Evolutionary conservation across 2,113 vertebrate genomes (phyloP), one percentile per base, ranked within the genome.

Genomic region (Coracopsis vasa): DNA sequence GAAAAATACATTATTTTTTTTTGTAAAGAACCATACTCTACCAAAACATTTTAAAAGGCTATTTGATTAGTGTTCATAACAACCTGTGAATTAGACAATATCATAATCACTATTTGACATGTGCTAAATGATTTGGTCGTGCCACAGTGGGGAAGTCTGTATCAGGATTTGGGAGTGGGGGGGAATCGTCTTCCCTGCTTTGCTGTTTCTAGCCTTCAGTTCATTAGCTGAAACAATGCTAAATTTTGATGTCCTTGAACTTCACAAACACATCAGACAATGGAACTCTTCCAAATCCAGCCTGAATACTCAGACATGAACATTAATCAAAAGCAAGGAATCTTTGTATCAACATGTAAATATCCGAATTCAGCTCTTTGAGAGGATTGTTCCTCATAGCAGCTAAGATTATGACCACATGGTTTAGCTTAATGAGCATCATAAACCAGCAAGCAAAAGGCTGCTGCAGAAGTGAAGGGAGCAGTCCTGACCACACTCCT

Each of bases 161-260:
- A 25, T 20, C 29, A 39, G 27, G 70, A 53, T 35, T n/a, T 3
- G 3, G 27, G 3, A 20, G 13, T 0, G 3, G 23, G 28, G 13
- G 20, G 56, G 66, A 47, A 18, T 17, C 1, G 2, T 42, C 10
- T 65, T 69, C 2, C 12, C 6, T 41, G 9, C 6, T 86, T 80
- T 69, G 20, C 7, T 29, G 14, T 69, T 72, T 78, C 45, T 67
- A 61, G 2, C 4, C 31, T 84, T 62, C 17, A 25, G 13, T 31
- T 78, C 20, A 67, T 62, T 70, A 90, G 19, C 35, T 14, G 19
- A 89, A 91, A 6, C 31, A 85, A 47, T 47, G 28, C 2, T 62
- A 56, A 45, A 54, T 66, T 62, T 62, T 78, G 1, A 50, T 3
- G 4, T 54, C 9, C 39, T 58, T 70, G 77, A 88, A 58, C 13